phyloP scores from a whole-genome alignment of 1,140 invertebrate genomes.

The Gryon sp. region DNA sequence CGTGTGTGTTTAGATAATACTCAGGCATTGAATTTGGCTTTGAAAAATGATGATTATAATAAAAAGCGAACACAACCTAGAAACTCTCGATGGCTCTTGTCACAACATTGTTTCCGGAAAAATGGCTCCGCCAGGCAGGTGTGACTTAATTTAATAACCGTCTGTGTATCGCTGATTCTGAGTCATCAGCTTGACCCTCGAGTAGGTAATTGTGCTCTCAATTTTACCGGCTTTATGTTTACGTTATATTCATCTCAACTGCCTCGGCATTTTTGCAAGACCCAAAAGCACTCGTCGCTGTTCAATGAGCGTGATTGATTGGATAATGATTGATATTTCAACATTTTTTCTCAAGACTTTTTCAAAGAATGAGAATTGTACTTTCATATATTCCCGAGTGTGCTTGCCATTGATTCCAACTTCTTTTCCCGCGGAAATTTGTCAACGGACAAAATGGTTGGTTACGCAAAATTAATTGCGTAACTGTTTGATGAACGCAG shows the following conservation, averaged over 20 bases:
- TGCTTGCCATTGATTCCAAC: background rate
- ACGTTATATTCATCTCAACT: conserved; percentile 35
- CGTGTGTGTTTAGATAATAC: conserved; percentile 71
- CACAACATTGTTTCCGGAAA: conserved; percentile 78
- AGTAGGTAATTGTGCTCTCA: conserved; percentile 57
- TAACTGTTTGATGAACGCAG: background rate
- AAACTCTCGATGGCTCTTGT: conserved; percentile 72
- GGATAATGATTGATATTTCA: conserved; percentile 42
- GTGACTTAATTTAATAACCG: conserved; percentile 70
- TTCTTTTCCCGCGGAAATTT: no score
- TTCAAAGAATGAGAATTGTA: no score
- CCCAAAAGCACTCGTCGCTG: conserved; percentile 19
- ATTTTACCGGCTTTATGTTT: conserved; percentile 41
- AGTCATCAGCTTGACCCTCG: conserved; percentile 48
- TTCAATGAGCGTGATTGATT: conserved; percentile 26
- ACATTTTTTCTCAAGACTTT: no score
- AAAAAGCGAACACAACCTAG: conserved; percentile 60
- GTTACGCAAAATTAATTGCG: background rate
- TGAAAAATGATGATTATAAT: background rate
- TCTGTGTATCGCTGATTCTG: conserved; percentile 49
- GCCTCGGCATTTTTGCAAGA: conserved; percentile 40
- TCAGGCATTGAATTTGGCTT: conserved; percentile 20
- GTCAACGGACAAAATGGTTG: no score
- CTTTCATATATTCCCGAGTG: background rate
- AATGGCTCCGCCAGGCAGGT: conserved; percentile 69